These are phyloP conservation scores for Protonemura montana DNA, from an alignment of 2,888 invertebrate species.

Conservation along the genomic window DNA sequence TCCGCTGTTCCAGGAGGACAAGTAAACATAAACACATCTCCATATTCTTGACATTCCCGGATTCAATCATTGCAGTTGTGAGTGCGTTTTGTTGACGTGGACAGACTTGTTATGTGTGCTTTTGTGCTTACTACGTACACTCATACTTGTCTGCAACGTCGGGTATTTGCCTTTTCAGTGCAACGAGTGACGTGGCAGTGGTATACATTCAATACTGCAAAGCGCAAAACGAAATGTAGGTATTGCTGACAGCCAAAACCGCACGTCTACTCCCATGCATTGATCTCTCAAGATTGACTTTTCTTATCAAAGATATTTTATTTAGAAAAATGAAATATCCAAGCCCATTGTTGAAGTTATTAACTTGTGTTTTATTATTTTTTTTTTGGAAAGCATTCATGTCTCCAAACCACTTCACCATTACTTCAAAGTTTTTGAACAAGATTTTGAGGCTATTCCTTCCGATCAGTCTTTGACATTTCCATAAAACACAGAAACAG, in stretches of 20 bases:
- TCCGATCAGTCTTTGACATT: too few species aligned
- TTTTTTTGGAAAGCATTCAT: too few species aligned
- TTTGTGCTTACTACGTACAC: neutral
- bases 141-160: neutral
- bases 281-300: neutral
- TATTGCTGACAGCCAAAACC: neutral
- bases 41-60: neutral
- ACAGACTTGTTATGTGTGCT: neutral
- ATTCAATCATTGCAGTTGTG: neutral
- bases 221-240: neutral
- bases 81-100: neutral
- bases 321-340: neutral
- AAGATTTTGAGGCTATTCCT: too few species aligned
- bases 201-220: too few species aligned
- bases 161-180: neutral
- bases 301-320: neutral
- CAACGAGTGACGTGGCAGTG: neutral
- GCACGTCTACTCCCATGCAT: neutral
- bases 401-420: too few species aligned
- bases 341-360: neutral
- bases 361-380: too few species aligned
- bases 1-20: neutral
- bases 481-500: too few species aligned
- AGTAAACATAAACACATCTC: neutral
- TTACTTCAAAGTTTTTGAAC: too few species aligned